Conservation (phyloP, 2,113 vertebrate genomes). For the Syngnathus scovelli region DNA sequence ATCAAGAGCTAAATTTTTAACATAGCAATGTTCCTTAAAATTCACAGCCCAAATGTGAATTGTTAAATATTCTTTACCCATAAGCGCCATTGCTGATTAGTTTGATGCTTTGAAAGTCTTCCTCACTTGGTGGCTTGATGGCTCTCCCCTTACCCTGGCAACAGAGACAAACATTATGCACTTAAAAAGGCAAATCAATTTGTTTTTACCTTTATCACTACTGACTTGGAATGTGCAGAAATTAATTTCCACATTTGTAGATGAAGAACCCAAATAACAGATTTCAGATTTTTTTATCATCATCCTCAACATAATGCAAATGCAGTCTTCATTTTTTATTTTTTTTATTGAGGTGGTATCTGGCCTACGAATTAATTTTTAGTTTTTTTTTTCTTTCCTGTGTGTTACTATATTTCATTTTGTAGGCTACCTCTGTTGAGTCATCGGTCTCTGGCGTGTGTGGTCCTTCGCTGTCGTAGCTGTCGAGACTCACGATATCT, state of each 20-base stretch:
- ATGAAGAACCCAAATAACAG: too few relatives aligned
- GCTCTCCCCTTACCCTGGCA: constrained; percentile 69
- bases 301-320: too few relatives aligned
- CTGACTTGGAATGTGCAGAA: too few relatives aligned
- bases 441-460: constrained; percentile 86
- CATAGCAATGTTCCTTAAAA: too few relatives aligned
- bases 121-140: constrained; percentile 86
- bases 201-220: too few relatives aligned
- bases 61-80: constrained; percentile 73
- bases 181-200: neutral
- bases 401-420: neutral
- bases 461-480: constrained; percentile 82
- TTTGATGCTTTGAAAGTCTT: constrained; percentile 91
- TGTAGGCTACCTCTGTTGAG: constrained; percentile 74
- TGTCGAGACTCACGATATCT: constrained; percentile 85
- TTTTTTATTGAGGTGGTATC: too few relatives aligned
- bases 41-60: neutral
- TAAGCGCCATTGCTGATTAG: constrained; percentile 93
- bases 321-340: too few relatives aligned
- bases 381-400: too few relatives aligned
- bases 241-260: too few relatives aligned
- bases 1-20: too few relatives aligned
- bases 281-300: too few relatives aligned
- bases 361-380: too few relatives aligned
- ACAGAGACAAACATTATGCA: constrained; percentile 7